Evolutionary conservation across 2,113 vertebrate species (phyloP).

Genomic region (Ahaetulla prasina): DNA sequence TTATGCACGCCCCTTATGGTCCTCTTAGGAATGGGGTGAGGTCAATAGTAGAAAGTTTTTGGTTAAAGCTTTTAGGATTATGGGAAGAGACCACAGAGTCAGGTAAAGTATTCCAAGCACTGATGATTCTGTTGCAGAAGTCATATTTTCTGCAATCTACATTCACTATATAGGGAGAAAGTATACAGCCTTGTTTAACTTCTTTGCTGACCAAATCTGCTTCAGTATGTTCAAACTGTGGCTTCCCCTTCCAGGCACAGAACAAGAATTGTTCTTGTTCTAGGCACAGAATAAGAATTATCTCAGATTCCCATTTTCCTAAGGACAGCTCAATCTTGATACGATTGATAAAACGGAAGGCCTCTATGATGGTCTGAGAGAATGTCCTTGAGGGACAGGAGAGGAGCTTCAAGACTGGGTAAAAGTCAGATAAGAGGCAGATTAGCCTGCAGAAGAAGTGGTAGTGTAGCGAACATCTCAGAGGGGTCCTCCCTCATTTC

Average conservation of each 20-base stretch:
- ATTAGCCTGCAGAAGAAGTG: not conserved
- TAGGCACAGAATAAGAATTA: too few relatives aligned
- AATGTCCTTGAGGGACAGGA: not conserved
- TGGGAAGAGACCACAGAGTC: too few relatives aligned
- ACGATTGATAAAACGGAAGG: not conserved
- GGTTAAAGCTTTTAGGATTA: too few relatives aligned
- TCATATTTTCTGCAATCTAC: too few relatives aligned
- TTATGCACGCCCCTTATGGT: too few relatives aligned
- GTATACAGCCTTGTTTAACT: not conserved
- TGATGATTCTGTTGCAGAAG: too few relatives aligned
- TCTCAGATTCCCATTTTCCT: not conserved
- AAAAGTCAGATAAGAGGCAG: not conserved
- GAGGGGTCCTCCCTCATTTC: not conserved
- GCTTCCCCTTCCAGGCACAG: not conserved
- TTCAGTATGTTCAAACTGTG: not conserved
- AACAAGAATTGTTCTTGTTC: too few relatives aligned
- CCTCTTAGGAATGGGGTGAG: too few relatives aligned
- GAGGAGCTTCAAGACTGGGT: not conserved
- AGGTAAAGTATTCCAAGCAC: too few relatives aligned
- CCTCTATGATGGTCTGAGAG: not conserved
- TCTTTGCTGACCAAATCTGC: not conserved
- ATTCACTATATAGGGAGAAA: not conserved
- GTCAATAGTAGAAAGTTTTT: too few relatives aligned
- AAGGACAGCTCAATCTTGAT: not conserved
- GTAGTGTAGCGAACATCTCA: not conserved